phyloP scores from a whole-genome alignment of 2,888 invertebrate genomes.

The Drosophila birchii region DNA sequence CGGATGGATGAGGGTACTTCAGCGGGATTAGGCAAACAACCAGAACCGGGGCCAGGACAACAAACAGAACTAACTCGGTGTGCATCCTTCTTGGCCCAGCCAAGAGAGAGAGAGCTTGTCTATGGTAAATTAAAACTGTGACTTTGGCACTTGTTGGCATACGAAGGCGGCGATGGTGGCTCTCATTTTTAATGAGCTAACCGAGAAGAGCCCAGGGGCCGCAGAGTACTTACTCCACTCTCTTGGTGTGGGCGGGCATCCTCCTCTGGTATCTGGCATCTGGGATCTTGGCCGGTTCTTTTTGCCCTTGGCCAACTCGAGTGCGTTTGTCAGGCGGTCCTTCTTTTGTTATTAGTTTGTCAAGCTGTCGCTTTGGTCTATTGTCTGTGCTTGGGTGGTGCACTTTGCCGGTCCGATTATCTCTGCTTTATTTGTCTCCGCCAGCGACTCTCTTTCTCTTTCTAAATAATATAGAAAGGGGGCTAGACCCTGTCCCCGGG shows the following conservation, averaged over 20 bases:
- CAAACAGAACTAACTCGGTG: slow-evolving; percentile 34
- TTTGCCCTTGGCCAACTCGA: slow-evolving; percentile 39
- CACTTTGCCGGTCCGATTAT: slow-evolving; percentile 58
- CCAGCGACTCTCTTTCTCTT: slow-evolving; percentile 35
- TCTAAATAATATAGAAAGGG: slow-evolving; percentile 16
- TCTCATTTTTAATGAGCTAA: slow-evolving; percentile 73
- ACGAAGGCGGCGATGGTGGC: slow-evolving; percentile 20
- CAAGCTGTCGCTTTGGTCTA: slow-evolving; percentile 68
- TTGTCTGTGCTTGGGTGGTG: slow-evolving; percentile 27
- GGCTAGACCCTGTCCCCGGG: neutral
- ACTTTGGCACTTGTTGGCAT: slow-evolving; percentile 75
- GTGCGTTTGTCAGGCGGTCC: slow-evolving; percentile 37
- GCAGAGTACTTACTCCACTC: slow-evolving; percentile 7
- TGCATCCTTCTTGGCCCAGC: slow-evolving; percentile 50
- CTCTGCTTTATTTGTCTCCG: slow-evolving; percentile 67
- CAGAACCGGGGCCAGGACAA: slow-evolving; percentile 17
- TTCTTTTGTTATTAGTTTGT: slow-evolving; percentile 71
- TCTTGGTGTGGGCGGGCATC: slow-evolving; percentile 7
- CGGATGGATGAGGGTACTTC: slow-evolving; percentile 21
- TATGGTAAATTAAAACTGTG: slow-evolving; percentile 71
- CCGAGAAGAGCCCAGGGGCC: slow-evolving; percentile 36
- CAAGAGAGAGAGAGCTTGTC: slow-evolving; percentile 21
- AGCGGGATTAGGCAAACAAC: slow-evolving; percentile 66
- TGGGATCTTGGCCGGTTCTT: slow-evolving; percentile 45
- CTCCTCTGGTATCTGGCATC: slow-evolving; percentile 28